phyloP scores from a whole-genome alignment of 2,888 invertebrate genomes.

The Xestia sexstrigata region DNA sequence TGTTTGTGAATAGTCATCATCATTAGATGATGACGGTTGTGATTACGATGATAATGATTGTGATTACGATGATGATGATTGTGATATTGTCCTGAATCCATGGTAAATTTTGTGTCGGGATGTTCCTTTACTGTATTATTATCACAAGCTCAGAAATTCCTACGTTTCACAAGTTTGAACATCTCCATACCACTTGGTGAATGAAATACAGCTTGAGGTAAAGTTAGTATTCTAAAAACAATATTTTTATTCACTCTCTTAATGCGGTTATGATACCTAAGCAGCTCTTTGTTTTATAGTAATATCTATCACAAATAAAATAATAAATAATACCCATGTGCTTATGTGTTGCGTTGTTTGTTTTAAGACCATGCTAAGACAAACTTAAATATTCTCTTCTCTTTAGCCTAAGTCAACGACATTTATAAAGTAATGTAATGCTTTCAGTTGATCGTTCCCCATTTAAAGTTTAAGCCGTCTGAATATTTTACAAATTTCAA shows the following conservation, averaged over 20 bases:
- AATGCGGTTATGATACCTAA: neutral
- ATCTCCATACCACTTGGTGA: neutral
- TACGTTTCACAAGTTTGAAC: neutral
- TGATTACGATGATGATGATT: too few relatives aligned
- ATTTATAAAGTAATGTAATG: slow-evolving; percentile 77
- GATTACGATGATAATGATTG: too few relatives aligned
- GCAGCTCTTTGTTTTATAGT: neutral
- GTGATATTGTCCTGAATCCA: neutral
- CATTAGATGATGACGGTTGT: too few relatives aligned
- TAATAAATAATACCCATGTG: neutral
- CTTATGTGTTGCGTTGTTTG: slow-evolving; percentile 2
- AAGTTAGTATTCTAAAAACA: neutral
- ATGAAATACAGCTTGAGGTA: neutral
- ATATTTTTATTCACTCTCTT: neutral
- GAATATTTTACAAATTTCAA: slow-evolving; percentile 91
- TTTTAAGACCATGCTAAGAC: slow-evolving; percentile 10
- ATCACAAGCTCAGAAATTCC: neutral
- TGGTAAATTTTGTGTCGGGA: neutral
- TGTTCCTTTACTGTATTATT: neutral
- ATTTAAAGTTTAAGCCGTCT: slow-evolving; percentile 87
- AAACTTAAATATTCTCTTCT: slow-evolving; percentile 30
- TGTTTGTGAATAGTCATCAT: too few relatives aligned
- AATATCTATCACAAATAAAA: neutral
- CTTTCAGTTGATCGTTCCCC: slow-evolving; percentile 87
- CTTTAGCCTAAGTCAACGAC: slow-evolving; percentile 39